Evolutionary conservation across 1,140 invertebrate genomes (phyloP).

Genomic region (Drosophila persimilis): DNA sequence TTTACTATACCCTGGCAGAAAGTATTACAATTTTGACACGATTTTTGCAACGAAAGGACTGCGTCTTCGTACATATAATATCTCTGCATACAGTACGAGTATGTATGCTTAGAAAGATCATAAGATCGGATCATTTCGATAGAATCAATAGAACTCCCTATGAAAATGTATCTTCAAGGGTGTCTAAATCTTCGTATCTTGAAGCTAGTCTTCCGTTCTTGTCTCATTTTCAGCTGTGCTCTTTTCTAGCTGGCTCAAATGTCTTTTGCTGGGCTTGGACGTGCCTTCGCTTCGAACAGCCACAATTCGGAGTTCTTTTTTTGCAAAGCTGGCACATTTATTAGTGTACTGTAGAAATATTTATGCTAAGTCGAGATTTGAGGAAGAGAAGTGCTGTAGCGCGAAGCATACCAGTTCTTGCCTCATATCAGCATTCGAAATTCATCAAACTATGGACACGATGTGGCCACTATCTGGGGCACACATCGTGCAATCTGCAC

Average conservation of each 20-base stretch:
- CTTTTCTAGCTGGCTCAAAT: conserved; percentile 41
- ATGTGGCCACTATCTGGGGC: conserved; percentile 18
- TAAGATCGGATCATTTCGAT: too few relatives aligned
- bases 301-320: conserved; percentile 14
- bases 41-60: too few relatives aligned
- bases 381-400: conserved; percentile 5
- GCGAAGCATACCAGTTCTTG: too few relatives aligned
- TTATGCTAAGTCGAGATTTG: conserved; percentile 23
- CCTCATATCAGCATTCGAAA: background rate
- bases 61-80: too few relatives aligned
- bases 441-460: conserved; percentile 25
- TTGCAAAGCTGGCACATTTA: conserved; percentile 18
- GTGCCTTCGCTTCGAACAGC: conserved; percentile 6
- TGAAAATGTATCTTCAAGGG: background rate
- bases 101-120: too few relatives aligned
- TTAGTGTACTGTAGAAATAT: conserved; percentile 14
- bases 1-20: conserved; percentile 6
- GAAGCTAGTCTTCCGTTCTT: too few relatives aligned
- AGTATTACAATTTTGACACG: too few relatives aligned
- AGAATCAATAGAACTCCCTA: too few relatives aligned
- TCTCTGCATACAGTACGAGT: too few relatives aligned
- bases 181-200: conserved; percentile 1
- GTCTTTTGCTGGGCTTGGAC: conserved; percentile 29
- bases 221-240: background rate
- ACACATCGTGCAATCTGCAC: conserved; percentile 28